Evolutionary conservation across 1,140 invertebrate species (phyloP).

Genomic region (Eulimnadia texana): DNA sequence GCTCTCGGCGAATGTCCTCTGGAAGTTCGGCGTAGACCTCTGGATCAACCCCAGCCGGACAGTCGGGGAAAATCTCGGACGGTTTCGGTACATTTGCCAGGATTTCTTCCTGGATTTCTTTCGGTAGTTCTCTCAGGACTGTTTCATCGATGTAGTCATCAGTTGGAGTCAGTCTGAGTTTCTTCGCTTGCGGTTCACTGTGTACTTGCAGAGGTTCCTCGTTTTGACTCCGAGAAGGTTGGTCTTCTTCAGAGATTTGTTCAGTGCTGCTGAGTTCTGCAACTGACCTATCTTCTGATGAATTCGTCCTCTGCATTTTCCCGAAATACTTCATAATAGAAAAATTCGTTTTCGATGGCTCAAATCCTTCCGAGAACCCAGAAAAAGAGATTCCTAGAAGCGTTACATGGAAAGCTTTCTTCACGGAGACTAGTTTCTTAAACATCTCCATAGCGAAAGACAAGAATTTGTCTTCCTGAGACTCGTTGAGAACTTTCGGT

Average conservation of each 20-base stretch:
- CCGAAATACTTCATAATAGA: conserved; percentile 35
- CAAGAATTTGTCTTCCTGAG: conserved; percentile 41
- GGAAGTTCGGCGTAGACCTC: conserved; percentile 22
- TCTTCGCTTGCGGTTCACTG: conserved; percentile 32
- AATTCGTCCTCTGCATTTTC: conserved; percentile 46
- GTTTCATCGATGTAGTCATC: background rate
- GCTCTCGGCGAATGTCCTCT: conserved; percentile 20
- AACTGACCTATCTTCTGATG: no score
- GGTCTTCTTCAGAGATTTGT: no score
- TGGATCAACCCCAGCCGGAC: conserved; percentile 19
- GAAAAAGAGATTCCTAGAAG: conserved; percentile 59
- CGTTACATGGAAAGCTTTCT: conserved; percentile 58
- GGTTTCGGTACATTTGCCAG: background rate
- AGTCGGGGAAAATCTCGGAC: no score
- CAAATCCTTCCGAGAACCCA: conserved; percentile 53
- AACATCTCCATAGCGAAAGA: conserved; percentile 56
- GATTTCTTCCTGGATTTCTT: conserved; percentile 8
- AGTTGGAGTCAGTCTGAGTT: background rate
- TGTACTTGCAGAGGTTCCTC: conserved; percentile 54
- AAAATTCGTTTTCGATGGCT: conserved; percentile 30
- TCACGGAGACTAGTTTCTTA: conserved; percentile 50
- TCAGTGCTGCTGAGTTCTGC: no score
- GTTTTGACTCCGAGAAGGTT: no score
- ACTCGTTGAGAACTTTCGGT: conserved; percentile 31
- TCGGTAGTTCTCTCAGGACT: conserved; percentile 7